Conservation (phyloP, 2,888 invertebrate species). For the Loripinus fragilis region DNA sequence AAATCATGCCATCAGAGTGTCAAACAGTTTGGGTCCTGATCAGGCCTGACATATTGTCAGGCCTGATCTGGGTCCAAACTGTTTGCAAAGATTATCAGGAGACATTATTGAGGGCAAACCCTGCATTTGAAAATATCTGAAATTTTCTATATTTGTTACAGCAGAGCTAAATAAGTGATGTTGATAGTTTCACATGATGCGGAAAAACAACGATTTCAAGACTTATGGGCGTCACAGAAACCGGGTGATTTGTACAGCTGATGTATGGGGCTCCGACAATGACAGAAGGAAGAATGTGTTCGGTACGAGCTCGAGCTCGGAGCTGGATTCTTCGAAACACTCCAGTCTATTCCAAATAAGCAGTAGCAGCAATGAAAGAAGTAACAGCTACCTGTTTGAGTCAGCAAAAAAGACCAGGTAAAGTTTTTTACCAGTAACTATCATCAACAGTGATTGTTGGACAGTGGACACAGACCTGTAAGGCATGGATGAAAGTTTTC, state of each 20-base stretch:
- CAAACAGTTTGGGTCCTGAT: too few species aligned
- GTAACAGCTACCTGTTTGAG: background rate
- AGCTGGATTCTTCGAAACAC: constrained; percentile 45
- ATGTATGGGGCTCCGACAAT: constrained; percentile 64
- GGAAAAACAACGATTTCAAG: constrained; percentile 50
- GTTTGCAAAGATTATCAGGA: too few species aligned
- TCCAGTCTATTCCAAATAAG: constrained; percentile 41
- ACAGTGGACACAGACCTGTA: too few species aligned
- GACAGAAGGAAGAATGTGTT: constrained; percentile 60
- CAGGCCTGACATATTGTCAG: too few species aligned
- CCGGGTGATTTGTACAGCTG: constrained; percentile 64
- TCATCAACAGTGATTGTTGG: too few species aligned
- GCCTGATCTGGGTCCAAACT: too few species aligned
- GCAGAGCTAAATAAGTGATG: too few species aligned
- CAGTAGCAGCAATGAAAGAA: constrained; percentile 40
- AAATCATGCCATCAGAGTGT: too few species aligned
- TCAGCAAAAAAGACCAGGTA: background rate
- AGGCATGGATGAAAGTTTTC: too few species aligned
- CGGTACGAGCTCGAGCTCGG: constrained; percentile 55
- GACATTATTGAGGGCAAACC: too few species aligned
- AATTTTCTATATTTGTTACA: too few species aligned
- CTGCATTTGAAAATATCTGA: too few species aligned
- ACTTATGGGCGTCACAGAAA: constrained; percentile 72
- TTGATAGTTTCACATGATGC: constrained; percentile 30
- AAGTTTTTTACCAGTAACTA: background rate